Percentiles rank a stretch among this genome's conserved stretches.
phyloP scores from a whole-genome alignment of 2,113 vertebrate genomes.

The Asarcornis scutulata region DNA sequence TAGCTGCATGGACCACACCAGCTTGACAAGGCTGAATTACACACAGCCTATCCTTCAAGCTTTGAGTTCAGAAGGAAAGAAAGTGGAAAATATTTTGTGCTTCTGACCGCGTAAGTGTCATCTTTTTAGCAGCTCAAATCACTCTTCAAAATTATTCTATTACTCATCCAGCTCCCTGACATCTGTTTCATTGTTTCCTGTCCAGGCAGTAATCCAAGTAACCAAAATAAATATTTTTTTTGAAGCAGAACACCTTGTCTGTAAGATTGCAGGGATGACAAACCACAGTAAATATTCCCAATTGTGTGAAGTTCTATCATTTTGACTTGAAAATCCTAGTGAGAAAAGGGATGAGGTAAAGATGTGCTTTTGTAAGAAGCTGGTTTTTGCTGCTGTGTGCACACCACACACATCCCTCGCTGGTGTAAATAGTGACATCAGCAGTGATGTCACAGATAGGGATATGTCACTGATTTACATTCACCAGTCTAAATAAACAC shows the following conservation, averaged over 20 bases:
- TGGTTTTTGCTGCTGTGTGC: background rate
- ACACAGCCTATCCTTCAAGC: background rate
- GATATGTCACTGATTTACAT: background rate
- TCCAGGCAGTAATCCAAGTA: conserved; percentile 53
- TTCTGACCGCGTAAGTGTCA: conserved; percentile 11
- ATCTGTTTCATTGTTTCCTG: conserved; percentile 32
- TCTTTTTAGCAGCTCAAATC: conserved; percentile 20
- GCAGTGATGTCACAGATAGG: background rate
- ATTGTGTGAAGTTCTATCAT: background rate
- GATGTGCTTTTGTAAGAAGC: background rate
- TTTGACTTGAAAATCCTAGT: background rate
- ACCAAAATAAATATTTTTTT: conserved; percentile 60
- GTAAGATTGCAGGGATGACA: conserved; percentile 32
- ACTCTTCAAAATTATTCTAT: conserved; percentile 33
- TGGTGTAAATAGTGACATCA: background rate
- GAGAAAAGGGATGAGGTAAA: background rate
- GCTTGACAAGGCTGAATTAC: background rate
- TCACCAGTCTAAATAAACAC: background rate
- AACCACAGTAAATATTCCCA: conserved; percentile 40
- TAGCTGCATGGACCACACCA: background rate
- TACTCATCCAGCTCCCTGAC: conserved; percentile 26
- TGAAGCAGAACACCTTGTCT: conserved; percentile 54
- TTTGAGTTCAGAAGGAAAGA: conserved; percentile 20
- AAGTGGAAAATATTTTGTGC: conserved; percentile 35
- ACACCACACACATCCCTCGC: background rate